phyloP scores from a whole-genome alignment of 2,888 invertebrate genomes.

The Zygogramma bicolorata region DNA sequence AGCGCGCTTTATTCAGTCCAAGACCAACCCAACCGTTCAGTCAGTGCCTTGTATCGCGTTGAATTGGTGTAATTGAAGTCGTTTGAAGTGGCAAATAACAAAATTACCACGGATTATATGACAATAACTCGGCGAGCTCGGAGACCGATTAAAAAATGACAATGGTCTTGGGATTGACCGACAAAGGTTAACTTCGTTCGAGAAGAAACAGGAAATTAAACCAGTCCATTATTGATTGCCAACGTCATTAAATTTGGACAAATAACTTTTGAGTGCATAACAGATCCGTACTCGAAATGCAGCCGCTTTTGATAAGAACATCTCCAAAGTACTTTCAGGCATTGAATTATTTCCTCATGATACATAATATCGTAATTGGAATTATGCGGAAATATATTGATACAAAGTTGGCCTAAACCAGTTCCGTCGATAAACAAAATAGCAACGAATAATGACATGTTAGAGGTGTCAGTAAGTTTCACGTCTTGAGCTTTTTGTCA shows the following conservation, averaged over 20 bases:
- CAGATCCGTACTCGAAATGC: constrained; percentile 1
- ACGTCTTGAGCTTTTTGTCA: too few species aligned
- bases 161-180: constrained; percentile 22
- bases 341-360: too few species aligned
- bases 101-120: background rate
- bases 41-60: background rate
- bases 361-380: too few species aligned
- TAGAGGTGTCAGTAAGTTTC: too few species aligned
- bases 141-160: constrained; percentile 7
- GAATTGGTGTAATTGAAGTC: background rate
- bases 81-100: background rate
- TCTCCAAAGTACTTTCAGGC: too few species aligned
- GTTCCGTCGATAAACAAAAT: too few species aligned
- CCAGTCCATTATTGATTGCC: constrained; percentile 8
- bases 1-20: too few species aligned
- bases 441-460: too few species aligned
- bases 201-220: constrained; percentile 17
- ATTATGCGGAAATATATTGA: too few species aligned
- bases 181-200: constrained; percentile 14
- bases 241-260: background rate
- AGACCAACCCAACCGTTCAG: background rate
- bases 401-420: too few species aligned
- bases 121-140: background rate
- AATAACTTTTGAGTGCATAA: background rate
- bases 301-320: too few species aligned